These are phyloP conservation scores for Hydrozoanthus gracilis DNA, from an alignment of 92 coral and sea anemone species.

Conservation along the genomic window DNA sequence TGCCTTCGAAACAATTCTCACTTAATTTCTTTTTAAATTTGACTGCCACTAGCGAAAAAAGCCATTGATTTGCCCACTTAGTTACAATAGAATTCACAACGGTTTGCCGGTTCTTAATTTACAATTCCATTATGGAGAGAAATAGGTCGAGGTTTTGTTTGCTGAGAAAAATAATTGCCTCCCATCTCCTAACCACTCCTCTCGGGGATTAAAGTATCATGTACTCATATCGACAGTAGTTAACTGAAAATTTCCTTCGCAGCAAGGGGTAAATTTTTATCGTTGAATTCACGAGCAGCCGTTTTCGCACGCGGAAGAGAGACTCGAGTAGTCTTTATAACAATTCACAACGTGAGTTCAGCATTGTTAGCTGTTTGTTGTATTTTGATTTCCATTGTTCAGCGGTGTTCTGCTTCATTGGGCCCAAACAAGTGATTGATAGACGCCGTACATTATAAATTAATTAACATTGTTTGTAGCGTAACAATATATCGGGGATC, in stretches of 20 bases:
- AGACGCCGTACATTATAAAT: slow-evolving; percentile 99
- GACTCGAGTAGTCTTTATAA: slow-evolving; percentile 49
- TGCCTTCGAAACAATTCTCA: slow-evolving; percentile 21
- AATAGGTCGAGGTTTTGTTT: slow-evolving; percentile 83
- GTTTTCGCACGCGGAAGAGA: slow-evolving; percentile 46
- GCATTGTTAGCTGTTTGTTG: slow-evolving; percentile 86
- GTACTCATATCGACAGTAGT: slow-evolving; percentile 41
- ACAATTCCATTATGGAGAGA: slow-evolving; percentile 86
- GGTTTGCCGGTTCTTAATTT: slow-evolving; percentile 70
- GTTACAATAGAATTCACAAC: slow-evolving; percentile 80
- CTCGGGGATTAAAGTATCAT: slow-evolving; percentile 55
- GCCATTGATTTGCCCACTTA: slow-evolving; percentile 14
- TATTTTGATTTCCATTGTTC: slow-evolving; percentile 86
- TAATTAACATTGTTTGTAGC: slow-evolving; percentile 99
- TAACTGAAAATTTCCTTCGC: slow-evolving; percentile 54
- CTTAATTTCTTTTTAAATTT: slow-evolving; percentile 34
- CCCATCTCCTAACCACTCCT: slow-evolving; percentile 57
- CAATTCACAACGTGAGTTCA: slow-evolving; percentile 78
- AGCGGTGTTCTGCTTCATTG: slow-evolving; percentile 84
- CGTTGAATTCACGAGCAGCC: slow-evolving; percentile 43
- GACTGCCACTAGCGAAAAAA: not conserved
- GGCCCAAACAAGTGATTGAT: slow-evolving; percentile 85
- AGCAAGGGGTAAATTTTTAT: slow-evolving; percentile 52
- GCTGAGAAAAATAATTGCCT: slow-evolving; percentile 87
- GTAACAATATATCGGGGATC: slow-evolving; percentile 95